phyloP scores from a whole-genome alignment of 2,797 vertebrate species.

The Lerista edwardsae region DNA sequence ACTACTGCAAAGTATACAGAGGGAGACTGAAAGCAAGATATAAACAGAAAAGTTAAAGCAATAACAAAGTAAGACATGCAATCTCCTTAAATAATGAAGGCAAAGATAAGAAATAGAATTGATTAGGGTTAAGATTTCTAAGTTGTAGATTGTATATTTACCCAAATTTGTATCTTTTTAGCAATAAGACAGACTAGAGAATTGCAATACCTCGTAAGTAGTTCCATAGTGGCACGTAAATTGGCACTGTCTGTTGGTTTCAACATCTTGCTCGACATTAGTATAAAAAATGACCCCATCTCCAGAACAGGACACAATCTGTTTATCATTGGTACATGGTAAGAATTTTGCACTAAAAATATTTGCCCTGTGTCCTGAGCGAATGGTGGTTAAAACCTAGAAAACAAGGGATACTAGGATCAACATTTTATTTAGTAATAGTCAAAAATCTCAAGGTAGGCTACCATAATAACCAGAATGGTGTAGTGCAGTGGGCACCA shows the following conservation, averaged over 20 bases:
- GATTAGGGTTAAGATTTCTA: neutral
- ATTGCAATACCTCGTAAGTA: conserved; percentile 90
- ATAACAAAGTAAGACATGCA: no score
- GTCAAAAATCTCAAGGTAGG: neutral
- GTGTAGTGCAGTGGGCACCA: no score
- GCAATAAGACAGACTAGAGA: neutral
- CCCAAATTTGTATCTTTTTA: neutral
- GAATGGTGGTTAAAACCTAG: conserved; percentile 95
- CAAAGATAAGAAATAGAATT: neutral
- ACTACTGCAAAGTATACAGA: neutral
- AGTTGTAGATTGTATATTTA: neutral
- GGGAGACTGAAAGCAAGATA: no score
- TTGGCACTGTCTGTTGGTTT: conserved; percentile 95
- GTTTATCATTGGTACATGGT: conserved; percentile 94
- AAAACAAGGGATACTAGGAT: conserved; percentile 36
- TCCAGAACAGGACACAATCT: conserved; percentile 97
- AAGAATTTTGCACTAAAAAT: conserved; percentile 99
- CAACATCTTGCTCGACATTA: conserved; percentile 91
- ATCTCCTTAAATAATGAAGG: neutral
- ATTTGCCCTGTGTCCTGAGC: conserved; percentile 95
- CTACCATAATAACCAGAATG: neutral
- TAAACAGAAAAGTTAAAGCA: no score
- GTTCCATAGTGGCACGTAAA: conserved; percentile 98
- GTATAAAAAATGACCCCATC: conserved; percentile 98
- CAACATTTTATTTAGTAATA: conserved; percentile 8